Evolutionary conservation across 2,113 vertebrate species (phyloP).

Genomic region (Saimiri boliviensis): DNA sequence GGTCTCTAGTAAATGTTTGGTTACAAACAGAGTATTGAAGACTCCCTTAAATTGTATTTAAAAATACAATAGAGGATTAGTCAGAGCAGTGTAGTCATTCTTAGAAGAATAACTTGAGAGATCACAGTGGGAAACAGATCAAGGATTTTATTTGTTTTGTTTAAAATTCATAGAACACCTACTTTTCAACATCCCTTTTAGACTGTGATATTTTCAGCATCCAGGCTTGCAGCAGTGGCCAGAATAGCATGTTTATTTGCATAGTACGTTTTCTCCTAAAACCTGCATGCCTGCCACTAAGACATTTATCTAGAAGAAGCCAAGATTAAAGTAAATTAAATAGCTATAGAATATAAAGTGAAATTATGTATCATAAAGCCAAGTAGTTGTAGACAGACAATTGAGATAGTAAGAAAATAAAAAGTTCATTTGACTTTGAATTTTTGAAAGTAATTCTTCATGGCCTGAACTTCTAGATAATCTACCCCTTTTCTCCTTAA

Average conservation of each 20-base stretch:
- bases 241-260: neutral
- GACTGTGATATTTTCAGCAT: neutral
- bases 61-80: neutral
- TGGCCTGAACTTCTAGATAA: neutral
- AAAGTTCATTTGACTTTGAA: slow-evolving; percentile 1
- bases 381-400: neutral
- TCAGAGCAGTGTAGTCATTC: neutral
- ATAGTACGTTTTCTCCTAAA: neutral
- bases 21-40: slow-evolving; percentile 18
- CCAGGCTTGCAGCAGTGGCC: neutral
- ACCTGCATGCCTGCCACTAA: neutral
- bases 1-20: neutral
- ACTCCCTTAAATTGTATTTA: neutral
- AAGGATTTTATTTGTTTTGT: neutral
- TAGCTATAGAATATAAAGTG: neutral
- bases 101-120: neutral
- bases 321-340: neutral
- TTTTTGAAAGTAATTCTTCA: neutral
- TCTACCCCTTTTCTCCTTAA: neutral
- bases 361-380: neutral
- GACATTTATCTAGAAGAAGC: neutral
- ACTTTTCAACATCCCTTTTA: neutral
- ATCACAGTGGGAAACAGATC: neutral
- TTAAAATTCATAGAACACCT: neutral
- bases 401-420: slow-evolving; percentile 4